Evolutionary conservation across 2,113 vertebrate genomes (phyloP), one percentile per base, ranked within the genome.

Genomic region (Anser cygnoides): DNA sequence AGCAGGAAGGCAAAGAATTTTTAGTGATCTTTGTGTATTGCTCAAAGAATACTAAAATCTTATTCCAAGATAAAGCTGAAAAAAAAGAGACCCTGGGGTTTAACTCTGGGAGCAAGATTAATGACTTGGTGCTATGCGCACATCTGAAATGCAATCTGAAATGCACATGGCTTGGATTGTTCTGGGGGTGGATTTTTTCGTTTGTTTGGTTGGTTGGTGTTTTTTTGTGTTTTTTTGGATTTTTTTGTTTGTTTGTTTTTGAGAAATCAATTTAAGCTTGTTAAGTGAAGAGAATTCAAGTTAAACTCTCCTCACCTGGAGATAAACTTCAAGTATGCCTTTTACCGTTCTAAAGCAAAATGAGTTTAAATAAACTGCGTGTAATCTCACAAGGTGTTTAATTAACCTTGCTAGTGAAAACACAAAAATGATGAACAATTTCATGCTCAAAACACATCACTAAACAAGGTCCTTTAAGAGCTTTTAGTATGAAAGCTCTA

Each of bases 341-440:
- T 43, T 77, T 95, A 23, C 29, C 33, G 29, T 92, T 90, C 41
- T 57, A 65, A 91, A 80, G 73, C 92, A 90, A 95, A 80, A 91
- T 82, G 52, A 29, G 37, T 39, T 92, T 49, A 49, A 49, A 94
- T 43, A 88, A 80, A 41, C 44, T 85, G 25, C 29, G 35, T 76
- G 50, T 86, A 78, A 55, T 93, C 49, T 93, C 85, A 77, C 57
- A 92, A 68, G 49, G 15, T 82, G 49, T 86, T 85, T 92, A 92
- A 96, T 97, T 96, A 97, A 91, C 90, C 87, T 93, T 96, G 61
- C n/a, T 96, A 89, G 87, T 93, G 87, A 92, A 95, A 95, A 95
- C 85, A 94, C 61, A 65, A 85, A 94, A 83, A 61, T 76, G 58
- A 97, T 95, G 83, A 94, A 94, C 61, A 88, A 35, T 46, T 90